Conservation (phyloP, 2,888 invertebrate species). For the Pyralis farinalis region DNA sequence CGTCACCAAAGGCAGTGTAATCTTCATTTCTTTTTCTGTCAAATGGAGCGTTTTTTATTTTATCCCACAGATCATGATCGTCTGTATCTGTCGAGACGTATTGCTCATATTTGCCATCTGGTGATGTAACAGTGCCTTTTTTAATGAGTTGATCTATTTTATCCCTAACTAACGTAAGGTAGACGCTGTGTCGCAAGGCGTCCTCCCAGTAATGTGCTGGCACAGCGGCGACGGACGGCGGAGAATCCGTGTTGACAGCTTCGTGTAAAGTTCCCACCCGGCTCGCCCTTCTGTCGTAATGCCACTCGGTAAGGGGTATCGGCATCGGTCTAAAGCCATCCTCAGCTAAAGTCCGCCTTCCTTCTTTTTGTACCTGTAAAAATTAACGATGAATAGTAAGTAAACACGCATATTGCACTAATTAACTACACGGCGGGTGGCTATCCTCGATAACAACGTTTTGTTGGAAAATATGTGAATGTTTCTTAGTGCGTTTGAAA, state of each 20-base stretch:
- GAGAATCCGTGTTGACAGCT: conserved; percentile 35
- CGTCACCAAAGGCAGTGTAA: conserved; percentile 81
- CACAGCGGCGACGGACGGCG: conserved; percentile 34
- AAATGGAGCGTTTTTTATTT: conserved; percentile 70
- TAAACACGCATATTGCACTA: conserved; percentile 13
- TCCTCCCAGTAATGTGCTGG: conserved; percentile 83
- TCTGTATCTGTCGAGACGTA: conserved; percentile 50
- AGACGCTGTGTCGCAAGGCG: conserved; percentile 84
- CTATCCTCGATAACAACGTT: conserved; percentile 14
- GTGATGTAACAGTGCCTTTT: conserved; percentile 43
- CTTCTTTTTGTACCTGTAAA: conserved; percentile 56
- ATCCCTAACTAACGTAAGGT: conserved; percentile 82
- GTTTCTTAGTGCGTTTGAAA: conserved; percentile 72
- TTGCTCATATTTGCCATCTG: conserved; percentile 39
- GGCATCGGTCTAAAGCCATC: conserved; percentile 65
- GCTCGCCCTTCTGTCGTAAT: conserved; percentile 32
- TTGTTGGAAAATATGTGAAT: conserved; percentile 41
- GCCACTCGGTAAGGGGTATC: conserved; percentile 64
- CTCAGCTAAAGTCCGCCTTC: conserved; percentile 41
- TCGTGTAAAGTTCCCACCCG: conserved; percentile 47
- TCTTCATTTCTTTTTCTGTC: conserved; percentile 56
- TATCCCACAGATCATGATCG: conserved; percentile 72
- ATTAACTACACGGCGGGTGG: conserved; percentile 21
- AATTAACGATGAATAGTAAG: conserved; percentile 20
- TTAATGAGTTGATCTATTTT: conserved; percentile 75